Conservation (phyloP, 2,888 invertebrate species). For the Dicycla oo region DNA sequence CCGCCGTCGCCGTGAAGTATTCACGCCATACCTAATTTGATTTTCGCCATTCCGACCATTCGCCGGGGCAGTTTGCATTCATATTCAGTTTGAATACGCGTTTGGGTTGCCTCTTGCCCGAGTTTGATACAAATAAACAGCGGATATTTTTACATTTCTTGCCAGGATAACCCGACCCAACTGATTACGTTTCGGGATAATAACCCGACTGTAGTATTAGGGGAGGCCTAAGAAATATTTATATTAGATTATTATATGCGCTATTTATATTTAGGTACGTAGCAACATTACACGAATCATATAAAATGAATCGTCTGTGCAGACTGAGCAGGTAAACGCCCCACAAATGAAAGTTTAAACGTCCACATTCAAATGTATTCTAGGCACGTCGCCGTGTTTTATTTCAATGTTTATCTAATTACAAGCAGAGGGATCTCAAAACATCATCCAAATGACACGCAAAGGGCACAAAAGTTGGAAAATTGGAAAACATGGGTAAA, state of each 20-base stretch:
- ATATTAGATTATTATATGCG: constrained; percentile 78
- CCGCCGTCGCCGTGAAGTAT: constrained; percentile 90
- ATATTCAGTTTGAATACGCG: constrained; percentile 90
- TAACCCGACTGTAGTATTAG: constrained; percentile 81
- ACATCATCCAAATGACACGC: constrained; percentile 83
- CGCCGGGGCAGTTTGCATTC: constrained; percentile 90
- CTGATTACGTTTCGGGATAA: constrained; percentile 89
- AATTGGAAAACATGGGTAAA: constrained; percentile 71
- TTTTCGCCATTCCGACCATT: constrained; percentile 89
- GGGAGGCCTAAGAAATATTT: constrained; percentile 81
- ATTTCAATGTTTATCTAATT: constrained; percentile 81
- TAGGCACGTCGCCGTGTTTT: constrained; percentile 63
- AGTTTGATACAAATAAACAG: constrained; percentile 90
- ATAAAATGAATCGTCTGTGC: constrained; percentile 43
- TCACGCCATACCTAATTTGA: constrained; percentile 91
- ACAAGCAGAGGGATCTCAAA: constrained; percentile 77
- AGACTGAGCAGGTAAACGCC: constrained; percentile 36
- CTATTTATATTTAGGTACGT: constrained; percentile 67
- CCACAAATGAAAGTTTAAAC: constrained; percentile 38
- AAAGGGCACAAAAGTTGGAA: constrained; percentile 79
- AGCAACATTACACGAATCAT: constrained; percentile 50
- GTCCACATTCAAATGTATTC: constrained; percentile 39
- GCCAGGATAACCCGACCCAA: constrained; percentile 87
- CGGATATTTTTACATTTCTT: constrained; percentile 90
- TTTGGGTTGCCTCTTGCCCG: constrained; percentile 88